Percentiles rank a stretch among this genome's conserved stretches.
These are phyloP conservation scores for Unio pictorum DNA, from an alignment of 2,888 invertebrate species.

Conservation along the genomic window DNA sequence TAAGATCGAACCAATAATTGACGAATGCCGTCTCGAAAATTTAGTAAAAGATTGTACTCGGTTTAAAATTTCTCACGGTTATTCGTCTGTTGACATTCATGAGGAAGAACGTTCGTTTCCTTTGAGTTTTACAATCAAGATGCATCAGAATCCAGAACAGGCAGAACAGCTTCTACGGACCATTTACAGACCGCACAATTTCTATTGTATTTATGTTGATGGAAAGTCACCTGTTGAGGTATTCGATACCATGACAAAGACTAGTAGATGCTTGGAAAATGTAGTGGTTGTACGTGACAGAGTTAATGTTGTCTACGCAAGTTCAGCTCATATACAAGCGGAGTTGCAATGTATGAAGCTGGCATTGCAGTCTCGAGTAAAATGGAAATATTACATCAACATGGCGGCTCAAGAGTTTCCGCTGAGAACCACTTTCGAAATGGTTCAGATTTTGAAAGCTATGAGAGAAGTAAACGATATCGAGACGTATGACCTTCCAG, in stretches of 20 bases:
- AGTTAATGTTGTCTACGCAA: constrained; percentile 40
- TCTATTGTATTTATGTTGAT: constrained; percentile 64
- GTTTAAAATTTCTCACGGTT: constrained; percentile 23
- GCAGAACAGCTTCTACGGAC: constrained; percentile 48
- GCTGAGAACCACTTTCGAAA: constrained; percentile 65
- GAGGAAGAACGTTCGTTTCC: constrained; percentile 42
- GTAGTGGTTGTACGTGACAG: constrained; percentile 38
- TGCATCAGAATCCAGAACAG: constrained; percentile 44
- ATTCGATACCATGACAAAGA: constrained; percentile 24
- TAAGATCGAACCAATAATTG: no score
- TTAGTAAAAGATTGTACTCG: constrained; percentile 25
- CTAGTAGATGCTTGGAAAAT: constrained; percentile 44
- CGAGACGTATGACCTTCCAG: constrained; percentile 32
- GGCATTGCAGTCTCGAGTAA: constrained; percentile 6
- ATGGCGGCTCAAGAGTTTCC: constrained; percentile 67
- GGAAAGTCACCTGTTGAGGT: constrained; percentile 25
- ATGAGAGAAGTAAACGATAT: constrained; percentile 66
- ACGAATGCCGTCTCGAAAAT: constrained; percentile 6
- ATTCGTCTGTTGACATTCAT: constrained; percentile 14
- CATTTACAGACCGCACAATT: constrained; percentile 59
- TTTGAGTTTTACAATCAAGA: constrained; percentile 46
- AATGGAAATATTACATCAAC: constrained; percentile 56
- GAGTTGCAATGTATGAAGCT: constrained; percentile 48
- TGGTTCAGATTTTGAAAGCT: constrained; percentile 62
- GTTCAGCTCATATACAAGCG: constrained; percentile 37